Evolutionary conservation across 2,888 invertebrate genomes (phyloP).

Genomic region (Athalia circularis): DNA sequence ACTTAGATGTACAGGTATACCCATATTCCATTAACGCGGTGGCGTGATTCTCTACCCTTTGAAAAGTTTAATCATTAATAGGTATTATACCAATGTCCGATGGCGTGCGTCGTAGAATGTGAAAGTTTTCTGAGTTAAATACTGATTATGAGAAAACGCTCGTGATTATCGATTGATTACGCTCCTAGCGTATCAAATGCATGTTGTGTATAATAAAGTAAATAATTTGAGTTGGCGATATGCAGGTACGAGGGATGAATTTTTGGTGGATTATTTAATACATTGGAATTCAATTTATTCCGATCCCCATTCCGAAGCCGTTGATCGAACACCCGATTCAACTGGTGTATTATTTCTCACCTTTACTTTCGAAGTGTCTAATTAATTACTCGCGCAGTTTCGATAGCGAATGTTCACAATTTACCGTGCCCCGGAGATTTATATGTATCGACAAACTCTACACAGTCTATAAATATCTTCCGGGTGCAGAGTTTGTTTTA

Average conservation of each 20-base stretch:
- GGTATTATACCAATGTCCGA: conserved; percentile 16
- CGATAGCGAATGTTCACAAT: conserved; percentile 17
- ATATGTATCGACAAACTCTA: conserved; percentile 19
- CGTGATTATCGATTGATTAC: conserved; percentile 46
- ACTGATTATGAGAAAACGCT: conserved; percentile 30
- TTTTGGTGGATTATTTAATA: neutral
- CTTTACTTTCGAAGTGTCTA: conserved; percentile 41
- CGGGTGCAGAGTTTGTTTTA: conserved; percentile 55
- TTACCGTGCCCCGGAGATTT: conserved; percentile 31
- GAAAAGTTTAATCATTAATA: conserved; percentile 61
- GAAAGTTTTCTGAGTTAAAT: conserved; percentile 55
- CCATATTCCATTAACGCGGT: conserved; percentile 35
- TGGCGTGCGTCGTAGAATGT: conserved; percentile 54
- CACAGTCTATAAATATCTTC: conserved; percentile 45
- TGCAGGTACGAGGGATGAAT: too few relatives aligned
- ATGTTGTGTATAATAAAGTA: conserved; percentile 43
- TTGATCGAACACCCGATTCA: neutral
- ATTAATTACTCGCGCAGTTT: conserved; percentile 45
- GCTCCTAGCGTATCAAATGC: conserved; percentile 32
- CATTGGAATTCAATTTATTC: conserved; percentile 7
- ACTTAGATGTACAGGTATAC: conserved; percentile 9
- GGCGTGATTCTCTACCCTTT: conserved; percentile 54
- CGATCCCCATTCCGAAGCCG: neutral
- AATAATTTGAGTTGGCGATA: neutral
- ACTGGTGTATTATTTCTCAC: too few relatives aligned